Base-by-base conservation (phyloP, 2,797 vertebrate genomes). In the Sebastes glaucus region DNA sequence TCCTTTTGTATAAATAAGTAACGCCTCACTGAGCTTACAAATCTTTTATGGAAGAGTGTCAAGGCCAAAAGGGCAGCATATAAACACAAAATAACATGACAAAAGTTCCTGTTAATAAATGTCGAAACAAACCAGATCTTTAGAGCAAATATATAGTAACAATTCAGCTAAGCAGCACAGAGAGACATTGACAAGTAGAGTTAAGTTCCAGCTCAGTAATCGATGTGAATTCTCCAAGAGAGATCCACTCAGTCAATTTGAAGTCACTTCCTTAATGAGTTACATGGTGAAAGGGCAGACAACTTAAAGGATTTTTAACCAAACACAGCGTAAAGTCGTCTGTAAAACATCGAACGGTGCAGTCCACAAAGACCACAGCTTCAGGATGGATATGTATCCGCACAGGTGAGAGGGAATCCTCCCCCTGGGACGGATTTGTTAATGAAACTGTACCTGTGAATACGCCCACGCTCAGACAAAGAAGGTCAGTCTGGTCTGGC, bases 371-470 rank as follows among this genome's bases (percentile, higher is more conserved):
- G 63, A 57, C 71, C 25, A 7, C 73, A 46, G 71, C 85, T 67
- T 71, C 60, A 74, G 75, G 65, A 80, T 28, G 80, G 72, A 78
- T 55, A 56, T 65, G 59, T 53, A 76, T 82, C 67, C 20, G 61
- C 46, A 32, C 73, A 81, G 82, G 81, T 71, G 80, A 82, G 68
- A 56, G 76, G 18, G 57, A 83, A 67, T 33, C n/a, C 78, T 87
- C 73, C 77, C 67, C 72, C 4, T 69, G 80, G 80, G 83, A 83
- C 9, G 62, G 46, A 81, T 89, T 86, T 89, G 88, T 87, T 84
- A 92, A 88, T 76, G 85, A 92, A 91, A 88, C 84, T 66, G 16
- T 84, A 82, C 77, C 84, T 82, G 75, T 49, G 80, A 84, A 85
- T 5, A 85, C 79, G n/a, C 85, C 87, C 75, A 86, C 59, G 4